Evolutionary conservation across 2,113 vertebrate genomes (phyloP), one percentile per base, ranked within the genome.

Genomic region (Prunella himalayana): DNA sequence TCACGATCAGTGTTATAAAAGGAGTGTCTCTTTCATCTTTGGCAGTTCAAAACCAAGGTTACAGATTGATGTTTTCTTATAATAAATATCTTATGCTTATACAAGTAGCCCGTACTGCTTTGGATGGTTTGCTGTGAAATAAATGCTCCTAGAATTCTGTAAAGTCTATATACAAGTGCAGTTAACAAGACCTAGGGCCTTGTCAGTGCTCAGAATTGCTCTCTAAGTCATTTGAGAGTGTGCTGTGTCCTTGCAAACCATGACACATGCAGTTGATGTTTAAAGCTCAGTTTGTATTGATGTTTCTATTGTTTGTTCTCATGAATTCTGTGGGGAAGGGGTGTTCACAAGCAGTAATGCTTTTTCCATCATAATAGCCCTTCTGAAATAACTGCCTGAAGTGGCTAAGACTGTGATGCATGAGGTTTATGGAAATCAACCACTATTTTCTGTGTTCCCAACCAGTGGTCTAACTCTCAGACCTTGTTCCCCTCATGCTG

Each of bases 171-270:
- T 12, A 54, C 9, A 65, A 73, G 39, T 53, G 56, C 77, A 63
- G 51, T 86, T 78, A 91, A 75, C 11, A 63, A 84, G 87, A 89
- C 64, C 44, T 63, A 84, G 35, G 30, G 47, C 33, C 89, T 83
- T 77, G 54, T 68, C 69, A 41, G 24, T 71, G 41, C 51, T 64
- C 73, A 78, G 5, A 78, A 84, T 88, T 86, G 27, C n/a, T 15
- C 59, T 82, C 22, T 16, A 70, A 84, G 60, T 95, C 28, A 54
- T 83, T 66, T 82, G 30, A 63, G 59, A 83, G 13, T 53, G 27
- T 71, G 41, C 33, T 82, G 2, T 11, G 45, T 47, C 60, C 66
- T 70, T 86, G 56, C 30, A 88, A 86, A 84, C 30, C 13, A 10
- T 81, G 39, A 23, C 3, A 2, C 14, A 6, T 35, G 10, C 27